Conservation (phyloP, 2,113 vertebrate species). For the Microcebus jonahi region DNA sequence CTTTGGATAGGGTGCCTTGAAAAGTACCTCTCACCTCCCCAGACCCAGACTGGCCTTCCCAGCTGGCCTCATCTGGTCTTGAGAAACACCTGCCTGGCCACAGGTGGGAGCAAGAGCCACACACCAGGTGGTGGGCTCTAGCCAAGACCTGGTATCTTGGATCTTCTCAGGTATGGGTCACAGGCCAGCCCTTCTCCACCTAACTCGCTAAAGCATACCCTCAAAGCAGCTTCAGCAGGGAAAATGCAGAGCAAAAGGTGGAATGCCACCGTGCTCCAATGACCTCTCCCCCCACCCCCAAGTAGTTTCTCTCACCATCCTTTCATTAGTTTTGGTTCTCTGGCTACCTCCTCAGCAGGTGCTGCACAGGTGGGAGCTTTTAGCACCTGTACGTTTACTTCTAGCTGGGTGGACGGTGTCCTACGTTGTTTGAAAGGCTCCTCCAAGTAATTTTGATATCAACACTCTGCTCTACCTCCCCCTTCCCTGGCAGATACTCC, state of each 20-base stretch:
- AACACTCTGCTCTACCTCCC: too few relatives aligned
- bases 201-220: neutral
- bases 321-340: neutral
- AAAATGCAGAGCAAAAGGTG: neutral
- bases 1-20: neutral
- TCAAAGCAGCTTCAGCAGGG: neutral
- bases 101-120: too few relatives aligned
- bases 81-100: neutral
- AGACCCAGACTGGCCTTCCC: neutral
- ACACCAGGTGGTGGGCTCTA: neutral
- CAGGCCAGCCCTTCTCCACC: neutral
- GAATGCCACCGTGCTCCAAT: neutral
- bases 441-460: neutral
- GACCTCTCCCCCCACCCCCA: neutral
- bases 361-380: neutral
- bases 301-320: neutral
- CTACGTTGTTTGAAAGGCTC: neutral
- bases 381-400: neutral
- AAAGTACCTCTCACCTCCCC: neutral
- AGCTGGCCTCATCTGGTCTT: neutral
- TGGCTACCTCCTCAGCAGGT: neutral
- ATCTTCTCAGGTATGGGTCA: neutral
- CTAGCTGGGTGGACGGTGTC: neutral
- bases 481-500: neutral
- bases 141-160: neutral